These are phyloP conservation scores for Psilopsiagon aurifrons DNA, from an alignment of 2,113 vertebrate species.

Conservation along the genomic window DNA sequence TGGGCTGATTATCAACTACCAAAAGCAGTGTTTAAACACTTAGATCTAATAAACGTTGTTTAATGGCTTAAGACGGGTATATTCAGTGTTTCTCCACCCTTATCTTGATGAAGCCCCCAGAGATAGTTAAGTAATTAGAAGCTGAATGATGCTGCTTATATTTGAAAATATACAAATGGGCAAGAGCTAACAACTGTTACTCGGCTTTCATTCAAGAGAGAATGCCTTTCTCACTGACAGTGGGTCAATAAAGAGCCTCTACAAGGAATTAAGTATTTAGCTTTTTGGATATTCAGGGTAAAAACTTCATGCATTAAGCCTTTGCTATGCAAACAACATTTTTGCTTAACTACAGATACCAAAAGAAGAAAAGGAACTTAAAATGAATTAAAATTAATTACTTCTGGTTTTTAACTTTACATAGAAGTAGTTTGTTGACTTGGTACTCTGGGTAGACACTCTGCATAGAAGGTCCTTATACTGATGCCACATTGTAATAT, in stretches of 20 bases:
- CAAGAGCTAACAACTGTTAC: background rate
- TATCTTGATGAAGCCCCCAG: background rate
- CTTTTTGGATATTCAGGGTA: background rate
- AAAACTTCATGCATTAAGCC: background rate
- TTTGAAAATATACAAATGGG: slow-evolving; percentile 17
- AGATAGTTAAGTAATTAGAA: background rate
- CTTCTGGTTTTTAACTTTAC: background rate
- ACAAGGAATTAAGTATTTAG: background rate
- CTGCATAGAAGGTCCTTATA: too few relatives aligned
- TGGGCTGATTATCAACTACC: background rate
- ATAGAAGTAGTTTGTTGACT: background rate
- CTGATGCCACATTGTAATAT: background rate
- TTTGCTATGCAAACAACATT: background rate
- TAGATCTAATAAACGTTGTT: background rate
- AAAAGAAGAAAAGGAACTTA: background rate
- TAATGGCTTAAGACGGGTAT: background rate
- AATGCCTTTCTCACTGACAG: background rate
- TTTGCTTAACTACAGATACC: background rate
- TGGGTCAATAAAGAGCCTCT: background rate
- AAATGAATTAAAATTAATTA: background rate
- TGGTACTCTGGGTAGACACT: background rate
- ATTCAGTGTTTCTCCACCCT: background rate
- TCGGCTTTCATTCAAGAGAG: background rate
- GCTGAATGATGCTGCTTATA: slow-evolving; percentile 1
- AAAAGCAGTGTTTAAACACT: background rate